phyloP scores from a whole-genome alignment of 2,797 vertebrate genomes.

The Hypotaenidia philippensis region DNA sequence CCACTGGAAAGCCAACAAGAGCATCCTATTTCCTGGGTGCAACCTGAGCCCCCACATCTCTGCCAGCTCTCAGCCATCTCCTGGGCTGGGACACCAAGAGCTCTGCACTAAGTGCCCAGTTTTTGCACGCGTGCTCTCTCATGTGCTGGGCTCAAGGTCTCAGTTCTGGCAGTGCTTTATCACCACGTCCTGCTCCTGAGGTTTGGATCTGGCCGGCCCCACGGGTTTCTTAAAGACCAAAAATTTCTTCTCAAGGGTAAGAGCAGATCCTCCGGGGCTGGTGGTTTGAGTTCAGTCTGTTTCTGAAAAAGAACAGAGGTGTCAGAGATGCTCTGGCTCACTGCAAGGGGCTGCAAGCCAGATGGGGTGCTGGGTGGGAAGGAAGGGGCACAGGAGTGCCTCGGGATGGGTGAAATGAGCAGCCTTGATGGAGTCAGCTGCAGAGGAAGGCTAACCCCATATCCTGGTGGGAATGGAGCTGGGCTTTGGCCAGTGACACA shows the following conservation, averaged over 20 bases:
- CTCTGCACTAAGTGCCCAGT: slow-evolving; percentile 1
- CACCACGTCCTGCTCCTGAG: slow-evolving; percentile 49
- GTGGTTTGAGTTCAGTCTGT: slow-evolving; percentile 72
- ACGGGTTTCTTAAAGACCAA: slow-evolving; percentile 29
- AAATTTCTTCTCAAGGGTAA: slow-evolving; percentile 57
- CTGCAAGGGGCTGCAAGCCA: neutral
- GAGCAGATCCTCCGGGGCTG: slow-evolving; percentile 56
- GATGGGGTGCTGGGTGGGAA: neutral
- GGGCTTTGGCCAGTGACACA: neutral
- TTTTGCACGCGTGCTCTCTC: neutral
- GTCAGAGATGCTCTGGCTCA: neutral
- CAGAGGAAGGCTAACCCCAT: neutral
- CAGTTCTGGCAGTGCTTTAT: slow-evolving; percentile 26
- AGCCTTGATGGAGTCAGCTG: neutral
- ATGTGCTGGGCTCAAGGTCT: slow-evolving; percentile 40
- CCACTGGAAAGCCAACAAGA: slow-evolving; percentile 75
- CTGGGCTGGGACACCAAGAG: neutral
- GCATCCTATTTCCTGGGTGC: slow-evolving; percentile 44
- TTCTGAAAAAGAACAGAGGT: slow-evolving; percentile 77
- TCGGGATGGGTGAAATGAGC: neutral
- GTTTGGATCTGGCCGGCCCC: slow-evolving; percentile 26
- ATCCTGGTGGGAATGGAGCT: accelerated
- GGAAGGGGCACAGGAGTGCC: neutral
- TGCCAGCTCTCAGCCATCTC: neutral
- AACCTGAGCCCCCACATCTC: neutral